A percentile compares a stretch with the other conserved stretches of the same genome.
Evolutionary conservation across 1,140 invertebrate species (phyloP).

Genomic region (Temnothorax curvispinosus): DNA sequence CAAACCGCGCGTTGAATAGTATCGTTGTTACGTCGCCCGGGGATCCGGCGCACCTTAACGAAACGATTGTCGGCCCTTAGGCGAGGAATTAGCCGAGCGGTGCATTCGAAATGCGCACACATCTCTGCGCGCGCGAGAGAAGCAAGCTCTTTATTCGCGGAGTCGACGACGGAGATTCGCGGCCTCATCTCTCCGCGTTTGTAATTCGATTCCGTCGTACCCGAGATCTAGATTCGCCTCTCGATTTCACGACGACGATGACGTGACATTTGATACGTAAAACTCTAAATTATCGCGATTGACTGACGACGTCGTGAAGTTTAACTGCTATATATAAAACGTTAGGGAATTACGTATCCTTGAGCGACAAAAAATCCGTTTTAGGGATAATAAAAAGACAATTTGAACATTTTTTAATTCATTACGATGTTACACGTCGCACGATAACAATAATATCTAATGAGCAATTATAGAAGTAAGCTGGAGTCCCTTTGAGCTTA

Average conservation of each 20-base stretch:
- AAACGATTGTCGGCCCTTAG: slow-evolving; percentile 47
- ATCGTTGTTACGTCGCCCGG: slow-evolving; percentile 51
- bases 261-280: neutral
- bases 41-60: slow-evolving; percentile 34
- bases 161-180: neutral
- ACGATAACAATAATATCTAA: neutral
- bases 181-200: neutral
- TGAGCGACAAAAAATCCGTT: neutral
- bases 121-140: neutral
- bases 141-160: slow-evolving; percentile 28
- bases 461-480: neutral
- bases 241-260: slow-evolving; percentile 18
- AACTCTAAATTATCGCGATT: neutral
- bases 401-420: neutral
- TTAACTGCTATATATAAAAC: neutral
- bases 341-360: neutral
- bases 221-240: neutral
- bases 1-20: slow-evolving; percentile 47
- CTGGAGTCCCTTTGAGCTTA: neutral
- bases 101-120: slow-evolving; percentile 31
- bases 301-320: neutral
- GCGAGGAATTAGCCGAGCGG: slow-evolving; percentile 18
- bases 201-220: slow-evolving; percentile 39
- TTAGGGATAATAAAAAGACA: neutral
- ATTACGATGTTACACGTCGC: neutral